phyloP scores from a whole-genome alignment of 2,797 vertebrate species.

The Amphiprion clarkii region DNA sequence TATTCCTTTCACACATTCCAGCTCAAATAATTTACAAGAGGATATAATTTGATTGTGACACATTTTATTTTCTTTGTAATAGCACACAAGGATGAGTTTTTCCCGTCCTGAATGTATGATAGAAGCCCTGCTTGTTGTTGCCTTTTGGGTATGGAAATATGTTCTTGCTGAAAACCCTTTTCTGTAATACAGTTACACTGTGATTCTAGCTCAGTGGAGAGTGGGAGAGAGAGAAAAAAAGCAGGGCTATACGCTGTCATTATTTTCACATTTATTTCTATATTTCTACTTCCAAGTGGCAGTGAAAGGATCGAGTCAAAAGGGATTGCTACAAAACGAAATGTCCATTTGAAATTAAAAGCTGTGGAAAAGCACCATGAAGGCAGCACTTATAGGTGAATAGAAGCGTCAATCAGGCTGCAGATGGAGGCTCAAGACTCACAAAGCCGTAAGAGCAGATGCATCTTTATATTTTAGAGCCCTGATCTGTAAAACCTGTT shows the following conservation, averaged over 20 bases:
- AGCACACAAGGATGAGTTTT: constrained; percentile 8
- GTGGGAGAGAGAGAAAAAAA: constrained; percentile 60
- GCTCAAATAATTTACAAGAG: constrained; percentile 37
- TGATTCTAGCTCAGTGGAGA: constrained; percentile 81
- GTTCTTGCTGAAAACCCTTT: constrained; percentile 84
- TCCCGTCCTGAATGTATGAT: constrained; percentile 63
- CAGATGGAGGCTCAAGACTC: constrained; percentile 79
- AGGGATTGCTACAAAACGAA: constrained; percentile 87
- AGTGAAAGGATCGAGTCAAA: constrained; percentile 80
- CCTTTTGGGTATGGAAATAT: constrained; percentile 94
- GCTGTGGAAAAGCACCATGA: constrained; percentile 87
- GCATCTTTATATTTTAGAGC: constrained; percentile 80
- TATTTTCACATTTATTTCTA: constrained; percentile 84
- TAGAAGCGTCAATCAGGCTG: constrained; percentile 88
- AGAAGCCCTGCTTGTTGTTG: constrained; percentile 88
- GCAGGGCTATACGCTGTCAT: constrained; percentile 87
- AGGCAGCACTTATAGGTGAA: constrained; percentile 90
- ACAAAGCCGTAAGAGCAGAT: constrained; percentile 74
- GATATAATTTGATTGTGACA: constrained; percentile 32
- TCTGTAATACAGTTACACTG: constrained; percentile 89
- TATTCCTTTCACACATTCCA: constrained; percentile 24
- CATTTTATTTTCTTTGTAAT: constrained; percentile 33
- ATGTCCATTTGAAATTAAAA: constrained; percentile 92
- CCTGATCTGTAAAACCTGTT: constrained; percentile 86
- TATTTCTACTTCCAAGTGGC: constrained; percentile 90